Evolutionary conservation across 1,140 invertebrate genomes (phyloP).

Genomic region (Calliphora vicina): DNA sequence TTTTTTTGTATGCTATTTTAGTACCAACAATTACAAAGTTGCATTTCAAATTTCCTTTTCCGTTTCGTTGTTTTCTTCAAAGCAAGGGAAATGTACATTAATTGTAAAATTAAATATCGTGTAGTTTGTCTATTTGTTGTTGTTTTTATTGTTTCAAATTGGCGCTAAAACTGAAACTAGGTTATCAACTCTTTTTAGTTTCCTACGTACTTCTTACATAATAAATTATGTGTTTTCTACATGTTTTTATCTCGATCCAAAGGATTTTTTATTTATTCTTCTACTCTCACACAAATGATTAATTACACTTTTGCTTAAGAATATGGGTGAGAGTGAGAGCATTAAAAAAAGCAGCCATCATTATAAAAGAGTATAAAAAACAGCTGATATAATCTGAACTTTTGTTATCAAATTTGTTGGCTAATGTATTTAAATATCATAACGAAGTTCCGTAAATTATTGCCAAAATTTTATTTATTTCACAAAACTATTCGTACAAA

Average conservation of each 20-base stretch:
- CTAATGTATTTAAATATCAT: neutral
- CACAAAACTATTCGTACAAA: neutral
- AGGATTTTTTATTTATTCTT: conserved; percentile 10
- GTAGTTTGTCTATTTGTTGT: neutral
- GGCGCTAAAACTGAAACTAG: neutral
- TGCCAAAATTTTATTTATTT: too few species aligned
- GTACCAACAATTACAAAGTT: neutral
- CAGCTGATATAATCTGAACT: neutral
- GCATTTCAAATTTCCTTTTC: conserved; percentile 2
- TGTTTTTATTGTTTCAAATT: neutral
- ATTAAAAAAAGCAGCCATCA: conserved; percentile 3
- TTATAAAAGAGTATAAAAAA: neutral
- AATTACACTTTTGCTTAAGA: neutral
- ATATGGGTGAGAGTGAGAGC: too few species aligned
- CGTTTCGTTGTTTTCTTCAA: neutral
- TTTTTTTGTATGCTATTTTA: neutral
- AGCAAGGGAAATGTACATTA: neutral
- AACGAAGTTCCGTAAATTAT: too few species aligned
- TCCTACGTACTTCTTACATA: neutral
- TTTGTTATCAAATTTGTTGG: neutral
- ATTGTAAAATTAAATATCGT: neutral
- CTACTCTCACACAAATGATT: neutral
- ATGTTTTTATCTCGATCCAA: conserved; percentile 18
- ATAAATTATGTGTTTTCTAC: conserved; percentile 20
- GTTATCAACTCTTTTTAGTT: conserved; percentile 2